These are phyloP conservation scores for Rattus rattus DNA, from an alignment of 2,113 vertebrate species.

Conservation along the genomic window DNA sequence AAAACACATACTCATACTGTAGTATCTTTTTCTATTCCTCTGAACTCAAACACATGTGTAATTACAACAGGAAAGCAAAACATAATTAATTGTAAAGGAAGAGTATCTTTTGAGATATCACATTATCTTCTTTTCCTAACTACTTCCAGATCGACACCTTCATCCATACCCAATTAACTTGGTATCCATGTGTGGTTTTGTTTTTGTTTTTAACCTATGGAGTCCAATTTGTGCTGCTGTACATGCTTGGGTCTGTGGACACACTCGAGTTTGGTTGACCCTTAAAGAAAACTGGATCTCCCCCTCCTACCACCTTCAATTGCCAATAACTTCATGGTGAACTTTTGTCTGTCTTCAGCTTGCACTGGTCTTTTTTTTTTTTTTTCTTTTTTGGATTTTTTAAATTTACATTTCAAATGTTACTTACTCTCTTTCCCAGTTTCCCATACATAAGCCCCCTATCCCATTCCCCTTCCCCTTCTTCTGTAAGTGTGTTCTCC, in stretches of 20 bases:
- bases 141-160: neutral
- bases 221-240: neutral
- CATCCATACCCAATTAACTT: neutral
- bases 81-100: neutral
- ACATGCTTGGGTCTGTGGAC: neutral
- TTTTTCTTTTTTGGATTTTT: too few species aligned
- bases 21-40: neutral
- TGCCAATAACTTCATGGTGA: neutral
- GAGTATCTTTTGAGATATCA: neutral
- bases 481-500: too few species aligned
- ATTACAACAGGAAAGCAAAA: slow-evolving; percentile 4
- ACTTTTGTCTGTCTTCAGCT: neutral
- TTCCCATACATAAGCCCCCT: too few species aligned
- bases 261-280: neutral
- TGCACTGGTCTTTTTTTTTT: neutral
- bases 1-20: neutral
- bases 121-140: neutral
- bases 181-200: neutral
- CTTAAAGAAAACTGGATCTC: neutral
- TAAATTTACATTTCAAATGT: too few species aligned
- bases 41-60: neutral
- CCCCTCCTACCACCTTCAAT: neutral
- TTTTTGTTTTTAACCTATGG: neutral
- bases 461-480: too few species aligned
- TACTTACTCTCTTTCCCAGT: too few species aligned